These are phyloP conservation scores for Ephydatia muelleri DNA, from an alignment of 37 sponge, comb jelly and placozoan species.

Conservation along the genomic window DNA sequence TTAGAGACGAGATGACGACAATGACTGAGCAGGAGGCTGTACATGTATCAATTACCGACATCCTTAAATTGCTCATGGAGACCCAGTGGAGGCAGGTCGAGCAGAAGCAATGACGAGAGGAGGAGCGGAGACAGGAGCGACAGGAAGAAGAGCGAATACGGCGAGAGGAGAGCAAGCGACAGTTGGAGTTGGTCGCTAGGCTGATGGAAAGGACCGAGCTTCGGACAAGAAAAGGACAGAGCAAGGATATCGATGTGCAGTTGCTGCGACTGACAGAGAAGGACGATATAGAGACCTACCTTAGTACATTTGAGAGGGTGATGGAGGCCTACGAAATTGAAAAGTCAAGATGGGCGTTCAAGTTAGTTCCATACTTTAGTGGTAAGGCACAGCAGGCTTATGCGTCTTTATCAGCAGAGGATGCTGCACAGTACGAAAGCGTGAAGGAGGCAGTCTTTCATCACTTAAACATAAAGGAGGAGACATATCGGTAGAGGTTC, in stretches of 20 bases:
- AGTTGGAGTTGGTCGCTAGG: too few species aligned
- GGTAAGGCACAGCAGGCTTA: slow-evolving; percentile 49
- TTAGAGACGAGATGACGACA: too few species aligned
- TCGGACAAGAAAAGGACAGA: not conserved
- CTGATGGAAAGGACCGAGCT: not conserved
- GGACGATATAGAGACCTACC: slow-evolving; percentile 37
- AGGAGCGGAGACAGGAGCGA: too few species aligned
- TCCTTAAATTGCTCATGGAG: too few species aligned
- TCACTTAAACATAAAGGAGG: slow-evolving; percentile 5
- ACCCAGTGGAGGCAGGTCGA: too few species aligned
- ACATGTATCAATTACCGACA: too few species aligned
- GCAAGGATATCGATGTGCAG: slow-evolving; percentile 6
- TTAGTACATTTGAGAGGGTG: not conserved
- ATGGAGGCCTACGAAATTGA: slow-evolving; percentile 22
- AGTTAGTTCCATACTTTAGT: slow-evolving; percentile 18
- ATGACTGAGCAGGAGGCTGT: too few species aligned
- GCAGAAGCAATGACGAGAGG: too few species aligned
- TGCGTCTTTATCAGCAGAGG: slow-evolving; percentile 24
- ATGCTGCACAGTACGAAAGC: not conserved
- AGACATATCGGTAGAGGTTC: slow-evolving; percentile 17
- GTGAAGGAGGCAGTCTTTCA: slow-evolving; percentile 43
- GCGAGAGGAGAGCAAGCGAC: too few species aligned
- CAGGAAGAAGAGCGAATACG: too few species aligned
- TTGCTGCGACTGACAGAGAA: not conserved
- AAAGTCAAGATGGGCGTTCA: slow-evolving; percentile 10